Base-by-base conservation (phyloP, 2,797 vertebrate genomes). In the Zonotrichia albicollis region DNA sequence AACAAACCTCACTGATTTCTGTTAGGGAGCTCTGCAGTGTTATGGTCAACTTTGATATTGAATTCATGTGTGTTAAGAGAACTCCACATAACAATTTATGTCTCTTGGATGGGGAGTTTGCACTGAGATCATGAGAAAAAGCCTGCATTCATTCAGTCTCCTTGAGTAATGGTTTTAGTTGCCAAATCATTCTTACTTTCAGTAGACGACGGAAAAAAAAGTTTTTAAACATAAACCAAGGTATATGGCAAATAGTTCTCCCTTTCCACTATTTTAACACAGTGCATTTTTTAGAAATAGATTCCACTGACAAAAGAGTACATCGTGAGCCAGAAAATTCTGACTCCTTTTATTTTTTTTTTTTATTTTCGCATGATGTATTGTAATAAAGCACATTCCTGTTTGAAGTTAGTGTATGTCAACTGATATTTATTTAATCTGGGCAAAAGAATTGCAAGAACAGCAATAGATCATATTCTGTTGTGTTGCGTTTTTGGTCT, bases 401-500 rank as follows among this genome's bases (percentile, higher is more conserved):
- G 12, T 51, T 84, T 64, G 38, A 75, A 78, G 67, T 81, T 78
- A 84, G 57, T 66, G 50, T 70, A 64, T 27, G 19, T 73, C 67
- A 72, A 19, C 58, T 40, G 27, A 78, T 67, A 57, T 60, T 53
- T 75, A 81, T 88, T 88, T 68, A 64, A 84, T 70, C 54, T 54
- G 57, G 53, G 77, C 30, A 68, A 61, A 86, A 91, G 50, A 82
- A 82, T 30, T 57, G 73, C 84, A 81, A 72, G 62, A 79, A 58
- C 73, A 94, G 74, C 92, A 90, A 43, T 64, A 82, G 55, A 55
- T 93, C 34, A 15, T 71, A 50, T 90, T 95, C 42, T 91, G 48
- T 91, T 38, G 23, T 32, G 38, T 71, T 90, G 50, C 40, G 13
- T 51, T 90, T 87, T 84, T 58, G 61, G 36, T n/a, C 91, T 23